These are phyloP conservation scores for Sylvietta virens DNA, from an alignment of 2,113 vertebrate species.

Conservation along the genomic window DNA sequence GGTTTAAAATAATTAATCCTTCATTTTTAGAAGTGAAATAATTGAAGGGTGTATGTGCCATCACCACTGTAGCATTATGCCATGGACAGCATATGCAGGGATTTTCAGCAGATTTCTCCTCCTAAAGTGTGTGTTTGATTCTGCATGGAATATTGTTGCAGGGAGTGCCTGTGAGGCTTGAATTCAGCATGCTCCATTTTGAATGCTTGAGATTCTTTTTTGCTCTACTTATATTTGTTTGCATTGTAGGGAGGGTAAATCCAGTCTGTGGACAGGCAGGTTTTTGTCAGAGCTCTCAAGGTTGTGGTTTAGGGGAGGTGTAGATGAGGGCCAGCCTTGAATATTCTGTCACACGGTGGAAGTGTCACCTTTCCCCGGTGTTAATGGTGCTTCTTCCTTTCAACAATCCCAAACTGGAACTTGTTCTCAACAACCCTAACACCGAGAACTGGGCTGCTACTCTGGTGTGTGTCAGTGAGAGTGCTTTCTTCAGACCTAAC, in stretches of 20 bases:
- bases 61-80: not conserved
- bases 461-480: not conserved
- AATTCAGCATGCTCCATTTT: not conserved
- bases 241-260: not conserved
- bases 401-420: not conserved
- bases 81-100: not conserved
- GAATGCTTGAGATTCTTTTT: not conserved
- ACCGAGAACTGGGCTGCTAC: not conserved
- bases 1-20: not conserved
- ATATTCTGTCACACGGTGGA: not conserved
- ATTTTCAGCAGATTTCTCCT: not conserved
- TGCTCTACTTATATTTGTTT: not conserved
- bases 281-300: not conserved
- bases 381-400: not conserved
- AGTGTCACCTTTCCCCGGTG: not conserved
- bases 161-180: rapidly evolving
- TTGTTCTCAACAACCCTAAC: not conserved
- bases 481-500: not conserved
- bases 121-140: not conserved
- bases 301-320: not conserved
- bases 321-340: not conserved
- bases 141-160: not conserved
- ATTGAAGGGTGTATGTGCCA: not conserved
- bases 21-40: not conserved
- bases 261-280: not conserved